Evolutionary conservation across 2,888 invertebrate species (phyloP).

Genomic region (Nematopogon swammerdamellus): DNA sequence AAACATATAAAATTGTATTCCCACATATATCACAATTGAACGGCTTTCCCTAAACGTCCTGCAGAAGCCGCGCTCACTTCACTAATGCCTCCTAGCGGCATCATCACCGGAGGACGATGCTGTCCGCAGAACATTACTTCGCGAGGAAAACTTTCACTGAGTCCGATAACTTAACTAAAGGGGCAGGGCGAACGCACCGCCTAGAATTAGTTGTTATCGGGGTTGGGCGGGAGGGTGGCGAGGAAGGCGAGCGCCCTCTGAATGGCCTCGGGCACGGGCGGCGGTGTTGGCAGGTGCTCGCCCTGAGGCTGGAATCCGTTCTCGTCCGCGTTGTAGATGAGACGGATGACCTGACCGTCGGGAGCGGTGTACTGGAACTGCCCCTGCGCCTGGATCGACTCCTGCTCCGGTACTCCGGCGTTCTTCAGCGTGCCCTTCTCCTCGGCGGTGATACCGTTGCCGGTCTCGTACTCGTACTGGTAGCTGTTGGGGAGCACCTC

Average conservation of each 20-base stretch:
- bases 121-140: too few relatives aligned
- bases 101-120: too few relatives aligned
- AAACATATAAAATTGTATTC: too few relatives aligned
- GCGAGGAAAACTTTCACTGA: too few relatives aligned
- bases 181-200: too few relatives aligned
- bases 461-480: conserved; percentile 57
- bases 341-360: conserved; percentile 56
- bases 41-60: too few relatives aligned
- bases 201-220: conserved; percentile 20
- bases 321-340: conserved; percentile 66
- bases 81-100: too few relatives aligned
- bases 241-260: conserved; percentile 63
- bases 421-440: conserved; percentile 56
- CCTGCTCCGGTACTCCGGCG: conserved; percentile 45
- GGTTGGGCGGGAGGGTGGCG: conserved; percentile 60
- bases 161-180: too few relatives aligned
- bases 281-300: conserved; percentile 61
- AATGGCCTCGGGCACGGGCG: conserved; percentile 68
- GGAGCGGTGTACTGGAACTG: conserved; percentile 62
- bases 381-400: conserved; percentile 56
- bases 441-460: conserved; percentile 59
- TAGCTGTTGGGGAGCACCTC: conserved; percentile 58
- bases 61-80: too few relatives aligned
- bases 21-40: too few relatives aligned
- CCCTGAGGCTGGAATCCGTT: conserved; percentile 66